phyloP scores from a whole-genome alignment of 1,140 invertebrate genomes.

The Hycleus phaleratus region DNA sequence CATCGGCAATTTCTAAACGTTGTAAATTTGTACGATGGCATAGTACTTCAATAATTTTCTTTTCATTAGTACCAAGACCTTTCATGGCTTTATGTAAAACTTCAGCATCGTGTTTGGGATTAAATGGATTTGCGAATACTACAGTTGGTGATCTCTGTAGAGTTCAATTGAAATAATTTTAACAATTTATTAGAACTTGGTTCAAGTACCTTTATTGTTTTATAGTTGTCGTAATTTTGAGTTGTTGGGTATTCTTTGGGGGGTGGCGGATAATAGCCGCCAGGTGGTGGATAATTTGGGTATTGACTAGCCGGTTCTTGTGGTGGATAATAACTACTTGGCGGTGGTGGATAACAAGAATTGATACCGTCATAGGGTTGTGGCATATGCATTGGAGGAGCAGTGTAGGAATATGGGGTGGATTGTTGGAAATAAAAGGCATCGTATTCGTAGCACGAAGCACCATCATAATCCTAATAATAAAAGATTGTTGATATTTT shows the following conservation, averaged over 20 bases:
- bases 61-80: slow-evolving; percentile 75
- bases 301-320: no score
- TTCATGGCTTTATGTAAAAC: slow-evolving; percentile 74
- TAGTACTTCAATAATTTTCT: slow-evolving; percentile 69
- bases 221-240: no score
- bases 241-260: background rate
- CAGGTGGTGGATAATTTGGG: background rate
- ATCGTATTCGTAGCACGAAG: background rate
- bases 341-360: slow-evolving; percentile 17
- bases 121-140: slow-evolving; percentile 55
- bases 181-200: no score
- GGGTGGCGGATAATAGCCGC: background rate
- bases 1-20: slow-evolving; percentile 61
- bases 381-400: slow-evolving; percentile 37
- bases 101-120: slow-evolving; percentile 66
- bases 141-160: slow-evolving; percentile 59
- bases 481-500: no score
- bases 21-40: slow-evolving; percentile 62
- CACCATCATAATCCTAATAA: background rate
- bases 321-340: background rate
- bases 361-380: slow-evolving; percentile 15
- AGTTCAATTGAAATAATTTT: no score
- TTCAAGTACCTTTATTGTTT: no score
- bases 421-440: slow-evolving; percentile 3
- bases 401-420: slow-evolving; percentile 18